Base-by-base conservation (phyloP, 23 tunicate species). In the Botrylloides violaceus region DNA sequence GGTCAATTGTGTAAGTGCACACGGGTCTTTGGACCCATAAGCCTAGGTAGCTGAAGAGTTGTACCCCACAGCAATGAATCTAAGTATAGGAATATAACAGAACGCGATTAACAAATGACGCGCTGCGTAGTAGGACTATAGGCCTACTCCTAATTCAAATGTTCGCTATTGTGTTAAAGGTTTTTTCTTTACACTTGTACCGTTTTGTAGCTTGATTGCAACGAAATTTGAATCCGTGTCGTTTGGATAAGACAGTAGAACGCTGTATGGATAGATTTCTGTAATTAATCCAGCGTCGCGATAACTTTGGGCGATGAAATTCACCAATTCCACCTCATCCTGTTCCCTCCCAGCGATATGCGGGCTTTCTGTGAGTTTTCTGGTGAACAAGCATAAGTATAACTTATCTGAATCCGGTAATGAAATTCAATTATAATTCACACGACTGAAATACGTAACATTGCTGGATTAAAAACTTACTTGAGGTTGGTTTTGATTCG, bases 181-280 rank as follows among this genome's bases (percentile, higher is more conserved):
- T 20, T 12, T 29, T 32, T 56, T 6, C 64, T 59, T 12, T 59
- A 22, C 29, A 22, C 15, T 23, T 15, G 39, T 53, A 65, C 85
- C 87, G 62, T 83, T 61, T 22, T 55, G 28, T 21, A 76, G 29
- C 32, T 49, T 34, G 5, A 89, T 59, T 1, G 83, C 83, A 0
- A 82, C 70, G 64, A 71, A 78, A 57, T 89, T 78, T 53, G 89
- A 84, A 70, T 77, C 81, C 61, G 56, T 59, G 56, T 84, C 84
- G 29, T 82, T 59, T 19, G 96, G 89, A 50, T 89, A 89, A 20
- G 96, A 89, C 1, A 89, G 81, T 9, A 89, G 73, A 7, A 89
- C 96, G 56, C 82, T 70, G 59, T 89, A 89, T 1, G 80, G 71
- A 53, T 79, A 62, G n/a, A 82, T 70, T 28, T 47, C 58, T 12